Evolutionary conservation across 2,888 invertebrate species (phyloP).

Genomic region (Heliothis peltigera): DNA sequence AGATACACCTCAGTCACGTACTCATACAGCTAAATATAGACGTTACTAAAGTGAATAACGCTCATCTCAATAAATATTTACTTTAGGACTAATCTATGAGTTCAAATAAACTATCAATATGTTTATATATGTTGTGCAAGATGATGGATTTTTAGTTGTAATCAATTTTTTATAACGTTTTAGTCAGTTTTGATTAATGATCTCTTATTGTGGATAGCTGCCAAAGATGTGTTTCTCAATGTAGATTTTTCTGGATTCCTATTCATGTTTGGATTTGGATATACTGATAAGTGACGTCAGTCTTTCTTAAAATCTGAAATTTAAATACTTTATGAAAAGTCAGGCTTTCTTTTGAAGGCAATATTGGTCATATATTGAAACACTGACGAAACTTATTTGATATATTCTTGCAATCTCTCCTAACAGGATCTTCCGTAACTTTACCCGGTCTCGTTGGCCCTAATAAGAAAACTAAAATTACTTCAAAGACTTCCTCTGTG

Average conservation of each 20-base stretch:
- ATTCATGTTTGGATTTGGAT: slow-evolving; percentile 11
- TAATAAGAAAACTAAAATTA: slow-evolving; percentile 1
- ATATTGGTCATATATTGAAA: no score
- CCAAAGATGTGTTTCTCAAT: slow-evolving; percentile 19
- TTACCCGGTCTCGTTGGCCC: neutral
- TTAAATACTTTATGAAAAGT: neutral
- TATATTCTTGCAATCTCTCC: slow-evolving; percentile 2
- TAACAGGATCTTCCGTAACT: slow-evolving; percentile 13
- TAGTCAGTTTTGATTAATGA: slow-evolving; percentile 24
- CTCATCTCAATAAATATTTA: slow-evolving; percentile 46
- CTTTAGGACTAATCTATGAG: slow-evolving; percentile 17
- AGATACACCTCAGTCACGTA: slow-evolving; percentile 21
- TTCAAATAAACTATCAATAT: slow-evolving; percentile 21
- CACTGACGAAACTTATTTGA: neutral
- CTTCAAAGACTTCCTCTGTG: slow-evolving; percentile 25
- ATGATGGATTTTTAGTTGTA: slow-evolving; percentile 34
- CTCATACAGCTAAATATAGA: slow-evolving; percentile 46
- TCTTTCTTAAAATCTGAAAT: neutral
- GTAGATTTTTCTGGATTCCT: slow-evolving; percentile 14
- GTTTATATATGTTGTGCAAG: slow-evolving; percentile 31
- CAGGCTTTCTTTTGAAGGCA: no score
- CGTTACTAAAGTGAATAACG: slow-evolving; percentile 29
- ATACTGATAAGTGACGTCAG: neutral
- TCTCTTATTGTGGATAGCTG: slow-evolving; percentile 25
- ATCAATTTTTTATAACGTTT: slow-evolving; percentile 15